Percentiles rank a stretch among this genome's conserved stretches.
These are phyloP conservation scores for Coregonus suidteri DNA, from an alignment of 2,797 vertebrate genomes.

Conservation along the genomic window DNA sequence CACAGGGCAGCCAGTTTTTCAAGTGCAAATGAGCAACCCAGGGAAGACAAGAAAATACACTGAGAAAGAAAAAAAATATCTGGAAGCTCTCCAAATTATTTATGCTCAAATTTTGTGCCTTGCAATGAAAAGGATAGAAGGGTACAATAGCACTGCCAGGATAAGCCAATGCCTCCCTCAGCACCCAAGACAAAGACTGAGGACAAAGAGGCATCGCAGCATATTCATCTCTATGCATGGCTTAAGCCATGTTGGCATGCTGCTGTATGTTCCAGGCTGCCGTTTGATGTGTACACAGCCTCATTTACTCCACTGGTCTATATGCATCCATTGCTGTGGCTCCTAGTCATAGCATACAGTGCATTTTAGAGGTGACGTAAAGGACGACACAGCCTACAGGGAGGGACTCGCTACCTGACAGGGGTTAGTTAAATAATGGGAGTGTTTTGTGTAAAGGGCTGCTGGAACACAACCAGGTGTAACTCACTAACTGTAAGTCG, in stretches of 20 bases:
- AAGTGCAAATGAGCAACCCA: constrained; percentile 80
- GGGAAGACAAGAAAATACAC: constrained; percentile 6
- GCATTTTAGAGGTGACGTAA: background rate
- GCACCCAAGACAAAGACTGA: background rate
- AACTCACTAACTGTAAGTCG: too few species aligned
- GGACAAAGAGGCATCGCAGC: background rate
- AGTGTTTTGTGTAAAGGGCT: background rate
- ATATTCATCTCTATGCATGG: constrained; percentile 5
- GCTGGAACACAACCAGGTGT: background rate
- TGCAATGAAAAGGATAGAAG: constrained; percentile 61
- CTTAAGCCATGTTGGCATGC: constrained; percentile 6
- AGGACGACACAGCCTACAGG: background rate
- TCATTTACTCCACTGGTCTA: background rate
- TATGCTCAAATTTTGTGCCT: constrained; percentile 74
- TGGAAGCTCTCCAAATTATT: constrained; percentile 80
- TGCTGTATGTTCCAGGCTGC: background rate
- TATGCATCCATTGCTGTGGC: background rate
- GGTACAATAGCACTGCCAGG: background rate
- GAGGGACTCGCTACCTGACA: background rate
- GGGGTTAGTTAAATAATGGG: background rate
- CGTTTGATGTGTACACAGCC: background rate
- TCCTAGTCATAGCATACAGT: background rate
- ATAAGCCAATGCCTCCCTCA: background rate
- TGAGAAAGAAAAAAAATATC: constrained; percentile 36
- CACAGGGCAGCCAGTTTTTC: constrained; percentile 76